Base-by-base conservation (phyloP, 1,140 invertebrate genomes). In the Phortica variegata region DNA sequence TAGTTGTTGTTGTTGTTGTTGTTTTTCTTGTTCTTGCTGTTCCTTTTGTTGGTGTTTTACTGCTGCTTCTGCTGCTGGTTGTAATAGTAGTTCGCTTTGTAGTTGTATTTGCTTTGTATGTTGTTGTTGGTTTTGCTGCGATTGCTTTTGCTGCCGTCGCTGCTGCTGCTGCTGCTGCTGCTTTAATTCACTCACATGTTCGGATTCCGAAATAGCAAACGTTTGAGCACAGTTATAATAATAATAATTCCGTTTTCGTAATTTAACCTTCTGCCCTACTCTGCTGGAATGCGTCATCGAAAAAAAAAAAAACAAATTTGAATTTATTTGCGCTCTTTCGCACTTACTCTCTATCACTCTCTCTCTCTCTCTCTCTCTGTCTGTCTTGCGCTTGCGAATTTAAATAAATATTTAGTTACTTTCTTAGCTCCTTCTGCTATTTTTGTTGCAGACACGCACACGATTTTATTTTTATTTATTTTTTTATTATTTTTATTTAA, bases 211-310 rank as follows among this genome's bases (percentile, higher is more conserved):
- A n/a, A n/a, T n/a, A n/a, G n/a, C n/a, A n/a, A n/a, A n/a, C n/a
- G n/a, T n/a, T n/a, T n/a, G n/a, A n/a, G n/a, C n/a, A n/a, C n/a
- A n/a, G n/a, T n/a, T n/a, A n/a, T n/a, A n/a, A n/a, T n/a, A n/a
- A n/a, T n/a, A n/a, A n/a, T n/a, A 54, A 21, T 60, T 61, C 39
- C 43, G 54, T 65, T 61, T 59, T 65, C 31, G 61, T 66, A 71
- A 61, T 63, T 66, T 70, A 71, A 71, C 65, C 66, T 71, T 71
- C 66, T 71, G 61, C 60, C 66, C 66, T 71, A 71, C 66, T 71
- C 66, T 63, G 13, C 19, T 26, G 36, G 57, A 54, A 68, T 68
- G 63, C 63, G 63, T 68, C 63, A 68, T 68, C 63, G 65, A 56
- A 42, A n/a, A n/a, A n/a, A n/a, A n/a, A n/a, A n/a, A n/a, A n/a